Base-by-base conservation (phyloP, 2,797 vertebrate species). In the Ctenosaura bakeri region DNA sequence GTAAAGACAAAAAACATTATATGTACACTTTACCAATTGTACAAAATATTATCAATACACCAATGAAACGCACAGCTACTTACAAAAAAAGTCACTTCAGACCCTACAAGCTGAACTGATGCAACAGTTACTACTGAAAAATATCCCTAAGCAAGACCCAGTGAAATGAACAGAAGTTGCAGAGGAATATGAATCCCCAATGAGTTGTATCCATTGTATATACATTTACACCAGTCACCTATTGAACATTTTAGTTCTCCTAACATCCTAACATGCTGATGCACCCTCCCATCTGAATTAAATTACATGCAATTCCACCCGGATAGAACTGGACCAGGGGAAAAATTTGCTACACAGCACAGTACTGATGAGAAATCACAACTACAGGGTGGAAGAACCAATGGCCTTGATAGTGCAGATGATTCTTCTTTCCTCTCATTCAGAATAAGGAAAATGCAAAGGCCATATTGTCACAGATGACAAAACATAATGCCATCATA, bases 1-100 rank as follows among this genome's bases (percentile, higher is more conserved):
- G 85, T 93, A 84, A 78, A 94, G 50, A 84, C 1, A 81, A 85
- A 90, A 89, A 26, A 0, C 35, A 12, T 89, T 0, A 12, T 59
- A 73, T 62, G 85, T 22, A 73, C 1, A 78, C 83, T 81, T 74
- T 62, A 50, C 4, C 46, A 82, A 22, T 20, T 32, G 50, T 66
- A 79, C 64, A 69, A 69, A 79, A 79, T 35, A 76, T 46, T 64
- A 84, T 4, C 29, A 14, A 64, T 24, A 50, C 26, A 91, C 46
- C 4, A 74, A 62, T 52, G 2, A 81, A 69, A 38, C 71, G 22
- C 29, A 29, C n/a, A 22, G 46, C 56, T 74, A 12, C 2, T 62
- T 82, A 56, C 3, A 69, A 26, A 85, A 69, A n/a, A 46, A 26
- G n/a, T 46, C 50, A 76, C 29, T 59, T 52, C 73, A 56, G 50